Base-by-base conservation (phyloP, 1,140 invertebrate species). In the Chymomyza costata region DNA sequence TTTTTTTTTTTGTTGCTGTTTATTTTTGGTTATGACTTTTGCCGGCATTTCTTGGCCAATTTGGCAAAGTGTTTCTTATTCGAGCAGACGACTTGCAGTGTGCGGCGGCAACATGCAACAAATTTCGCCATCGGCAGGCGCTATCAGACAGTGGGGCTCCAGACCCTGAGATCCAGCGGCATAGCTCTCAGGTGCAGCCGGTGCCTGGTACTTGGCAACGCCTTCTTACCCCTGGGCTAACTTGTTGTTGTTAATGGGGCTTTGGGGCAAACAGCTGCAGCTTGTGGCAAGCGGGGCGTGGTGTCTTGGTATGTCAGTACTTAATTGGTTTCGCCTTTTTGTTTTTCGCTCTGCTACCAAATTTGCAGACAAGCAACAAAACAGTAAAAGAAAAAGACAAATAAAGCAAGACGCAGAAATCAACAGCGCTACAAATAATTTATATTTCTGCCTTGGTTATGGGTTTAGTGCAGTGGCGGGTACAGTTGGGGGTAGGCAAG, bases 61-160 rank as follows among this genome's bases (percentile, higher is more conserved):
- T 78, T 78, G 63, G 48, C 67, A 80, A 80, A 80, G 73, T 80
- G 67, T 80, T 78, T 80, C 40, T 49, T 30, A 44, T 55, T 32
- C 34, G 43, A n/a, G n/a, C n/a, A n/a, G n/a, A n/a, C n/a, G n/a
- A 37, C 31, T 40, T 46, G 37, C 37, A 8, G 31, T n/a, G n/a
- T n/a, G n/a, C 14, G 13, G 31, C 51, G n/a, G 51, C 52, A 48
- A 66, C 69, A 71, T 64, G 65, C 70, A 63, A 55, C 57, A 64
- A 39, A 38, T 52, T 59, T 68, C 52, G 63, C 44, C 49, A 80
- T 78, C 71, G 71, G 78, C 71, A 78, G 73, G 73, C 66, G 66
- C 62, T 73, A 71, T 64, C n/a, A n/a, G n/a, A n/a, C n/a, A n/a
- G n/a, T n/a, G n/a, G n/a, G n/a, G n/a, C n/a, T n/a, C n/a, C n/a